Conservation (phyloP, 1,140 invertebrate genomes). For the Brachystomella parvula region DNA sequence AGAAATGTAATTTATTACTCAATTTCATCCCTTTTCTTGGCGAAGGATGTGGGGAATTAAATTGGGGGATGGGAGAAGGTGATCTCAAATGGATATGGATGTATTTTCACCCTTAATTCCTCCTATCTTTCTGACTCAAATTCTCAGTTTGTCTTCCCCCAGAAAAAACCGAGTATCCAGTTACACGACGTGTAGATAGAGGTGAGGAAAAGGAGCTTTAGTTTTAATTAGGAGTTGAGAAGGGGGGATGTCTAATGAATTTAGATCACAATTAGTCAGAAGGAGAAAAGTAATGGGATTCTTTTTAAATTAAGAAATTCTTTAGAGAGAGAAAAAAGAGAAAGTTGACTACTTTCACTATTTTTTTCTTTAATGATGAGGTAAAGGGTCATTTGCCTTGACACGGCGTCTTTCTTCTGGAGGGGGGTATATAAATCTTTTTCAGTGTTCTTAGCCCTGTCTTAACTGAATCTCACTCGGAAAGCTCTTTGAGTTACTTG, state of each 20-base stretch:
- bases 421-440: background rate
- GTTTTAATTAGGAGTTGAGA: slow-evolving; percentile 11
- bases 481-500: slow-evolving; percentile 8
- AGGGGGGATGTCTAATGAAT: slow-evolving; percentile 4
- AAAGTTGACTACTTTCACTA: no score
- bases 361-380: no score
- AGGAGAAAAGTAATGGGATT: slow-evolving; percentile 10
- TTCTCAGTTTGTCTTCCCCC: background rate
- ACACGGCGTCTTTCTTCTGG: no score
- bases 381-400: no score
- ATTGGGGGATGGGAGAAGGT: background rate
- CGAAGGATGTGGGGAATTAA: slow-evolving; percentile 2
- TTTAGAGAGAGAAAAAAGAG: no score
- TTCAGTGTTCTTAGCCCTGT: background rate
- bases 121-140: no score
- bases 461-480: background rate
- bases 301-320: no score
- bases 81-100: background rate
- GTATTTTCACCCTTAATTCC: no score
- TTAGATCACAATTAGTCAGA: slow-evolving; percentile 3
- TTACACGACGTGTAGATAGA: no score
- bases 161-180: no score
- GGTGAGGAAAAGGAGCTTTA: slow-evolving; percentile 6
- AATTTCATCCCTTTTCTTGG: background rate
- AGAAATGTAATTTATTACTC: background rate